These are phyloP conservation scores for Zenarchopterus dispar DNA, from an alignment of 2,797 vertebrate genomes.

Conservation along the genomic window DNA sequence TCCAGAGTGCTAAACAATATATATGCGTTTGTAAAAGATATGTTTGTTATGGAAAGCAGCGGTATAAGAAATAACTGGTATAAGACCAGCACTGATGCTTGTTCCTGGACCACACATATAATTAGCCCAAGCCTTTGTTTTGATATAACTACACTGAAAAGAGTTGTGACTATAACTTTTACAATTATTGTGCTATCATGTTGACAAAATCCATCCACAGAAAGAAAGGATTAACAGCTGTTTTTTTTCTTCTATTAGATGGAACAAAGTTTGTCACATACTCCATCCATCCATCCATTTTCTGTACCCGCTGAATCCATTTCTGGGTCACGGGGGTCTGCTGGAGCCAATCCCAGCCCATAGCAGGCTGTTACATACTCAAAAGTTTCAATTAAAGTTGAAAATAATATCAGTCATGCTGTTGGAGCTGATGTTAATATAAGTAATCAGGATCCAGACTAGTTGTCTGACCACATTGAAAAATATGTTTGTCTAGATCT, in stretches of 20 bases:
- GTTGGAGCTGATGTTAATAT: background rate
- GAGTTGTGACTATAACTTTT: background rate
- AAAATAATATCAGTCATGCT: background rate
- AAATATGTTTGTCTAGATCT: background rate
- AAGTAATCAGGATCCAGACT: background rate
- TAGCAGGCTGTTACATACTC: too few species aligned
- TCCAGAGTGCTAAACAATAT: too few species aligned
- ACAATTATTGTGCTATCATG: background rate
- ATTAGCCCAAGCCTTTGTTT: background rate
- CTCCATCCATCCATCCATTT: too few species aligned
- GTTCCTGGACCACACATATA: background rate
- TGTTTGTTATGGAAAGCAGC: too few species aligned
- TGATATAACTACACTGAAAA: background rate
- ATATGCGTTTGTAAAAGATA: too few species aligned
- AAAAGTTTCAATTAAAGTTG: background rate
- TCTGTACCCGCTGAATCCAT: too few species aligned
- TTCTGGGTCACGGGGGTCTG: too few species aligned
- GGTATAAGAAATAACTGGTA: too few species aligned
- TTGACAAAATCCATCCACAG: slow-evolving; percentile 3
- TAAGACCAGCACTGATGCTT: background rate
- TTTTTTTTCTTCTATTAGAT: too few species aligned
- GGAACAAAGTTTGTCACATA: too few species aligned
- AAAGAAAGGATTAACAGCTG: background rate
- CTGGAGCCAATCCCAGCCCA: too few species aligned
- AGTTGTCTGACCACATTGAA: background rate